phyloP scores from a whole-genome alignment of 2,113 vertebrate species.

The Amazona vittata region DNA sequence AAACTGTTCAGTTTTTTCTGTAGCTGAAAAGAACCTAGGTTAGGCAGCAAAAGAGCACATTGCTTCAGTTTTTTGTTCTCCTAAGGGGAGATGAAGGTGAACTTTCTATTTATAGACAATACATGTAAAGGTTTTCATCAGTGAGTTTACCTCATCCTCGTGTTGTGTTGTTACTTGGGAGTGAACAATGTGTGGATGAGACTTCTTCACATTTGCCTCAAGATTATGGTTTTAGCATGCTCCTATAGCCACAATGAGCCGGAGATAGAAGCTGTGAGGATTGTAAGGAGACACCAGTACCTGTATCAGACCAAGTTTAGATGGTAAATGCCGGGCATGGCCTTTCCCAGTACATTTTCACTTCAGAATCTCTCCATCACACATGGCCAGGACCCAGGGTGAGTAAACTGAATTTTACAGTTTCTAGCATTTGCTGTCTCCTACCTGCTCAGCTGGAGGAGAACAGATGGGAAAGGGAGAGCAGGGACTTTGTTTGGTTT shows the following conservation, averaged over 20 bases:
- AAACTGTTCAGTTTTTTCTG: background rate
- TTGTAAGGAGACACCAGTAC: fast-evolving
- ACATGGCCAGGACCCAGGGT: background rate
- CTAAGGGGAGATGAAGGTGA: background rate
- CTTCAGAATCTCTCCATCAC: background rate
- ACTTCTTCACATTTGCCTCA: background rate
- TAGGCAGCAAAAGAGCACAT: background rate
- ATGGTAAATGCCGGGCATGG: fast-evolving
- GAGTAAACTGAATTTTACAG: background rate
- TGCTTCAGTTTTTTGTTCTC: background rate
- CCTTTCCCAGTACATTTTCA: background rate
- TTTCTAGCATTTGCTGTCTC: background rate
- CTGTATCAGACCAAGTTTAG: background rate
- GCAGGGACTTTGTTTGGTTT: background rate
- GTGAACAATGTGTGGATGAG: background rate
- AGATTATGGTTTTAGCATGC: background rate
- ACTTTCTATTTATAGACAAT: background rate
- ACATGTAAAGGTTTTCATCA: background rate
- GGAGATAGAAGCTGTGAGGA: background rate
- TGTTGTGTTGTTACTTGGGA: background rate
- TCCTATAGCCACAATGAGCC: background rate
- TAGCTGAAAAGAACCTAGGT: background rate
- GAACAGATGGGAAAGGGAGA: background rate
- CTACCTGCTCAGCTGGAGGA: background rate
- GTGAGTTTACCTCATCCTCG: background rate